Evolutionary conservation across 2,113 vertebrate species (phyloP).

Genomic region (Hepsetus odoe): DNA sequence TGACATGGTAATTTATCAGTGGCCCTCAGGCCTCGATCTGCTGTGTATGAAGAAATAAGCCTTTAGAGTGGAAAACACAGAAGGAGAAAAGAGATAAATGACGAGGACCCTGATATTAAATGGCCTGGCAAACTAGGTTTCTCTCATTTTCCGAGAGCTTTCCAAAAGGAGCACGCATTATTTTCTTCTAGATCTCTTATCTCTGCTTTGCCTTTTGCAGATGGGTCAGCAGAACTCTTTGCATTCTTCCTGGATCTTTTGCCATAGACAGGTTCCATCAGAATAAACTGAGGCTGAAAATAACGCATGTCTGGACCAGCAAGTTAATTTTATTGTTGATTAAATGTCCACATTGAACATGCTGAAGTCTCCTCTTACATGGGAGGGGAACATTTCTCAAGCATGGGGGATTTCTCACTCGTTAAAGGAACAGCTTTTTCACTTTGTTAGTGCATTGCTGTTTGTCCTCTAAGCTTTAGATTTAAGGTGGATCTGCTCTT

Average conservation of each 20-base stretch:
- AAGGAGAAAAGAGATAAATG: conserved; percentile 22
- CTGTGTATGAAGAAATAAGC: conserved; percentile 41
- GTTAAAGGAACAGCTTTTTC: not conserved
- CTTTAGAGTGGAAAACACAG: conserved; percentile 17
- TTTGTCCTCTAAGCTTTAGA: not conserved
- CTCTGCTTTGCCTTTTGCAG: not conserved
- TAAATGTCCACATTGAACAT: not conserved
- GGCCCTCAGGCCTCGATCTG: conserved; percentile 24
- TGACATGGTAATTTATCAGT: conserved; percentile 51
- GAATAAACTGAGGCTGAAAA: not conserved
- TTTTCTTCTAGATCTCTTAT: not conserved
- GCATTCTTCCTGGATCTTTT: not conserved
- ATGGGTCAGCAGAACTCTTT: too few relatives aligned
- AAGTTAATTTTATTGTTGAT: too few relatives aligned
- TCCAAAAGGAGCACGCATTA: not conserved
- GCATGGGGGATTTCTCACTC: not conserved
- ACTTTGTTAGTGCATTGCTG: not conserved
- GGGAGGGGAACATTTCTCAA: not conserved
- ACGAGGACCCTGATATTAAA: conserved; percentile 26
- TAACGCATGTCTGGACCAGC: not conserved
- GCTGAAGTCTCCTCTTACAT: not conserved
- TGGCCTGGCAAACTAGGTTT: conserved; percentile 24
- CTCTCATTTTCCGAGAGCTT: not conserved
- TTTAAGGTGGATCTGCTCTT: not conserved
- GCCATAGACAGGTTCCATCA: not conserved